A percentile compares a stretch with the other conserved stretches of the same genome.
phyloP scores from a whole-genome alignment of 2,797 vertebrate species.

The Eulemur albifrons region DNA sequence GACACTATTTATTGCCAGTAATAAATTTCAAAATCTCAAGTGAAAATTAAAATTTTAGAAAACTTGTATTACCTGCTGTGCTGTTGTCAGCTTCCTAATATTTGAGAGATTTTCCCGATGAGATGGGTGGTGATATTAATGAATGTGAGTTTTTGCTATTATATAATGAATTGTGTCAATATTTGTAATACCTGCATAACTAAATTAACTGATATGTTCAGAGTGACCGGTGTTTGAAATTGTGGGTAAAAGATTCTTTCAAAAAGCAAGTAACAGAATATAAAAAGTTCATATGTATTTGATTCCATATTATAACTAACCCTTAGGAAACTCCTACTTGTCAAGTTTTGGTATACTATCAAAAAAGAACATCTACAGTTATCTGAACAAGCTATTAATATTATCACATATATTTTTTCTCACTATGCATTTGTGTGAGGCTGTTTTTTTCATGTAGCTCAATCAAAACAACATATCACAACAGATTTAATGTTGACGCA shows the following conservation, averaged over 20 bases:
- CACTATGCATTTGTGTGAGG: not conserved
- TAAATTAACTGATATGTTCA: not conserved
- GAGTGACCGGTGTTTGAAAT: not conserved
- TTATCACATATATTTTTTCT: constrained; percentile 7
- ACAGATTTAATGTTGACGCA: not conserved
- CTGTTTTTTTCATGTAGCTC: not conserved
- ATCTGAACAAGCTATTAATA: not conserved
- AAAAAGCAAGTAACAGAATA: not conserved
- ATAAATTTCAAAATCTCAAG: constrained; percentile 44
- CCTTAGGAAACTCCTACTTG: not conserved
- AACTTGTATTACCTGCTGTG: constrained; percentile 23
- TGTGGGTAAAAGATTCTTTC: not conserved
- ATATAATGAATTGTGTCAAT: not conserved
- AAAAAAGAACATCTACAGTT: constrained; percentile 7
- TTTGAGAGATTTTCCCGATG: constrained; percentile 6
- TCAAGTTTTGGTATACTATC: constrained; percentile 50
- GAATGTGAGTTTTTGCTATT: constrained; percentile 26
- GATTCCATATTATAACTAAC: constrained; percentile 13
- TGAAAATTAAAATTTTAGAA: constrained; percentile 61
- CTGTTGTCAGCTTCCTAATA: constrained; percentile 4
- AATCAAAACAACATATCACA: not conserved
- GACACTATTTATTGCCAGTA: not conserved
- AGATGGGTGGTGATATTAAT: not conserved
- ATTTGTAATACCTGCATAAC: not conserved
- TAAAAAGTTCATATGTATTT: not conserved